phyloP scores from a whole-genome alignment of 2,113 vertebrate species.

The human region DNA sequence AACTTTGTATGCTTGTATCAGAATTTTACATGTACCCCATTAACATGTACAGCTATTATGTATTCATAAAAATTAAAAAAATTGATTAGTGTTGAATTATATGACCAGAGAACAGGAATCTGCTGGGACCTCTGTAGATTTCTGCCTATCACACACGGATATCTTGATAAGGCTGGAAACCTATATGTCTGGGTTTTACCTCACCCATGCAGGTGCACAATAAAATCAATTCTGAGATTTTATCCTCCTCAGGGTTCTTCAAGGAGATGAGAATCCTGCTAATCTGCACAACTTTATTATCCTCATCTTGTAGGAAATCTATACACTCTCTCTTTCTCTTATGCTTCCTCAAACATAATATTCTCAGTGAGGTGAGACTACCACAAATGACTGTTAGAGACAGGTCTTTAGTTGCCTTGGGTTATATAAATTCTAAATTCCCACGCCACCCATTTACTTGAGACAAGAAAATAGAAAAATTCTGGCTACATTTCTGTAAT shows the following conservation, averaged over 20 bases:
- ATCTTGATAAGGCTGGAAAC: not conserved
- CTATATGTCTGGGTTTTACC: not conserved
- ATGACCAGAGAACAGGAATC: not conserved
- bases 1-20: not conserved
- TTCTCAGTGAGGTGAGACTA: not conserved
- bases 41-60: not conserved
- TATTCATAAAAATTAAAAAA: not conserved
- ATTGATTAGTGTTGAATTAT: not conserved
- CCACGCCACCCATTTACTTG: not conserved
- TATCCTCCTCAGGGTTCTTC: not conserved
- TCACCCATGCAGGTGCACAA: not conserved
- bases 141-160: not conserved
- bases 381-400: not conserved
- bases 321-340: not conserved
- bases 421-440: not conserved
- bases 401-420: not conserved
- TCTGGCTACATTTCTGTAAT: not conserved
- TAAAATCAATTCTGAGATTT: not conserved
- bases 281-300: not conserved
- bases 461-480: not conserved
- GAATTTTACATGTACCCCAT: not conserved
- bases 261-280: not conserved
- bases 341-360: not conserved
- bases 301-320: not conserved
- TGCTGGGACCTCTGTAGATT: not conserved